Conservation (phyloP, 2,113 vertebrate species). For the Pimephales promelas region DNA sequence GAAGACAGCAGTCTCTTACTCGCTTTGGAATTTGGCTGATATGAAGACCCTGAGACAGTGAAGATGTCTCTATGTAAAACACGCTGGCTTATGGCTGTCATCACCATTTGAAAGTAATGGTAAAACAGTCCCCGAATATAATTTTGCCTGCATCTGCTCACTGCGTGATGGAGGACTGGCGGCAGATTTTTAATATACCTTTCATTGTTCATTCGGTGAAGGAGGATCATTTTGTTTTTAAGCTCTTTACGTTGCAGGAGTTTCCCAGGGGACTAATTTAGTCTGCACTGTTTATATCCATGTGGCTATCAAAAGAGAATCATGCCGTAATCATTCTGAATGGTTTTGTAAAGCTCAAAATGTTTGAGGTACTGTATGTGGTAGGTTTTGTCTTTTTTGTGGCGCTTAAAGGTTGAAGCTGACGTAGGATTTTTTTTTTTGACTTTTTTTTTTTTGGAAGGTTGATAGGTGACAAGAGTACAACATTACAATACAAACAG, state of each 20-base stretch:
- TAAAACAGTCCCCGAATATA: neutral
- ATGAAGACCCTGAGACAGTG: slow-evolving; percentile 49
- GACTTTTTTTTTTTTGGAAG: neutral
- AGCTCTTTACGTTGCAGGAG: neutral
- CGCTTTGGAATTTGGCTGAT: slow-evolving; percentile 36
- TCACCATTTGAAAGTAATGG: slow-evolving; percentile 34
- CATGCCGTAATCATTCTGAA: neutral
- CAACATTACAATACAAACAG: no score
- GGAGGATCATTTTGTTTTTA: slow-evolving; percentile 4
- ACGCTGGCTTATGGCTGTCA: slow-evolving; percentile 42
- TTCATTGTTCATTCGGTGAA: slow-evolving; percentile 12
- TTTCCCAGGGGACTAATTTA: slow-evolving; percentile 13
- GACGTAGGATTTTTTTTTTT: neutral
- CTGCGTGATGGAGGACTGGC: neutral
- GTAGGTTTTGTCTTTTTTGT: neutral
- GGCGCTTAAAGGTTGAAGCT: neutral
- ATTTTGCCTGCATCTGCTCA: slow-evolving; percentile 13
- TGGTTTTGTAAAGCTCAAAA: neutral
- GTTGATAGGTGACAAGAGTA: no score
- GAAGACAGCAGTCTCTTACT: slow-evolving; percentile 20
- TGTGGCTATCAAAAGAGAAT: slow-evolving; percentile 11
- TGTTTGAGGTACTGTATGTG: neutral
- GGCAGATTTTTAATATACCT: slow-evolving; percentile 32
- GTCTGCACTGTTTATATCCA: slow-evolving; percentile 15
- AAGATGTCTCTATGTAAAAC: slow-evolving; percentile 41